Base-by-base conservation (phyloP, 2,797 vertebrate species). In the Thalassophryne amazonica region DNA sequence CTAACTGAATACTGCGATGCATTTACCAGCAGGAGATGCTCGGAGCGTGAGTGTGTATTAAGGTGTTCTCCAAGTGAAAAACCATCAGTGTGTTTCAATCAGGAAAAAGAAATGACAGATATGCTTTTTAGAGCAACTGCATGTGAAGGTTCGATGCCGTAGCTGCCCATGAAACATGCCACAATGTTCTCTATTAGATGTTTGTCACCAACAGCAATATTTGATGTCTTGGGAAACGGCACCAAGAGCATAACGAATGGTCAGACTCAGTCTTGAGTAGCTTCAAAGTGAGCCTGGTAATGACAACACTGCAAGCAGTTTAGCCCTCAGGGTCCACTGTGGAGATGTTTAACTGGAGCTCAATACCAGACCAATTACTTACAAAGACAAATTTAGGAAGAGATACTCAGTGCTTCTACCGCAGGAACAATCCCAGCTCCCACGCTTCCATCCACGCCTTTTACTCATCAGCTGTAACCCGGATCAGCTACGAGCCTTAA, bases 311-410 rank as follows among this genome's bases (percentile, higher is more conserved):
- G 69, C 68, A 52, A n/a, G 69, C 23, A 31, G 60, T 71, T 57
- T 39, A 35, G 52, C 58, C 77, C 72, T 65, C 42, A 7, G 67
- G 74, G 62, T 69, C 49, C 24, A 11, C 57, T 46, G 41, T 59
- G 15, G 58, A 73, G 76, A 66, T 73, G 52, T 66, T 78, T 65
- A 74, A 67, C 69, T 73, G 68, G 62, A 69, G 60, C 70, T 69
- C 78, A 76, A 74, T 48, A 74, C 62, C 62, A 42, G 51, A 45
- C 76, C 76, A 74, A 70, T 73, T 83, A 75, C 69, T 74, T 69
- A 74, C 70, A 75, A 63, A 74, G 75, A 49, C 35, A 29, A 71
- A 66, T 70, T 64, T 5, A 60, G 70, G 46, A 80, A 57, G 56
- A 79, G 80, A 73, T 60, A 58, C 69, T 79, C 10, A 27, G 64